These are phyloP conservation scores for Benitochromis conjunctus DNA, from an alignment of 2,113 vertebrate species.

Conservation along the genomic window DNA sequence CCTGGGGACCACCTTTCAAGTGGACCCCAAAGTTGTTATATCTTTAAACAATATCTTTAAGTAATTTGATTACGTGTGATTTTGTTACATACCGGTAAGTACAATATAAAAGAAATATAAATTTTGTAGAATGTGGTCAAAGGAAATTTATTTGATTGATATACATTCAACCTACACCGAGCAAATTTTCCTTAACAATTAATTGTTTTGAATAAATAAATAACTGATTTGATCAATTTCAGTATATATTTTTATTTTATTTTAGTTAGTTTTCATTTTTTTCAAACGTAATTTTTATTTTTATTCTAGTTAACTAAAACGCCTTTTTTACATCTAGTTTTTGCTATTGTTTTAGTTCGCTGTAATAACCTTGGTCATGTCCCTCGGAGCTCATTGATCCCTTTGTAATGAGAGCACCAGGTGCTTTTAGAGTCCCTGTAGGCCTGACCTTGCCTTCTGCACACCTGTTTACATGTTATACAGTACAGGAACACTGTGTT, in stretches of 20 bases:
- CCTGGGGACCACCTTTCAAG: neutral
- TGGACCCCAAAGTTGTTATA: neutral
- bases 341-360: neutral
- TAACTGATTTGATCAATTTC: too few relatives aligned
- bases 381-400: neutral
- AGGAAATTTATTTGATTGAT: neutral
- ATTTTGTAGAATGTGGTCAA: neutral
- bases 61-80: neutral
- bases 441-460: neutral
- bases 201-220: too few relatives aligned
- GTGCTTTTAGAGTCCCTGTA: neutral
- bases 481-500: neutral
- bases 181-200: neutral
- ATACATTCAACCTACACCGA: neutral
- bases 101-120: neutral
- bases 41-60: neutral
- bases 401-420: neutral
- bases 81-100: neutral
- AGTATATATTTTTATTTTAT: too few relatives aligned
- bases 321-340: neutral
- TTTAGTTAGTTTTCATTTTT: too few relatives aligned
- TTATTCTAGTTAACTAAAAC: too few relatives aligned
- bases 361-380: neutral
- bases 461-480: neutral
- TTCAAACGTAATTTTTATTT: too few relatives aligned